A percentile compares a stretch with the other conserved stretches of the same genome.
Evolutionary conservation across 1,140 invertebrate genomes (phyloP).

Genomic region (Caerostris darwini): DNA sequence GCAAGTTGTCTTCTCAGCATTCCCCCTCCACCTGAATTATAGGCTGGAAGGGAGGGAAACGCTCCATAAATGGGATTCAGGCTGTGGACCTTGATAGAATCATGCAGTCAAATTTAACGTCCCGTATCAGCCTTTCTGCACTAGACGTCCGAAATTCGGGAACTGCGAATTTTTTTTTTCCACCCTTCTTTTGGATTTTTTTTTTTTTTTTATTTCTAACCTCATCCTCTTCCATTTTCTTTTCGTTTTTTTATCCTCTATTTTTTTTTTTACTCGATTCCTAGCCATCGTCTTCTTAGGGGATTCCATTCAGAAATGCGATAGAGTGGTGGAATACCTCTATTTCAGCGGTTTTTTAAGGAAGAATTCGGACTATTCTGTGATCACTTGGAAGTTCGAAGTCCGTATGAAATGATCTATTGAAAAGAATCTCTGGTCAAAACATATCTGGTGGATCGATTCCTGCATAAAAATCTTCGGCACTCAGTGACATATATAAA

Average conservation of each 20-base stretch:
- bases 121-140: conserved; percentile 35
- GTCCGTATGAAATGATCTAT: conserved; percentile 61
- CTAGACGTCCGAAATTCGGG: conserved; percentile 37
- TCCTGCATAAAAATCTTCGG: conserved; percentile 4
- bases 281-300: conserved; percentile 25
- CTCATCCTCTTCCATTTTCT: background rate
- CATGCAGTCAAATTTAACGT: conserved; percentile 69
- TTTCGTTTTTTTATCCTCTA: background rate
- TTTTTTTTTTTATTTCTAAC: conserved; percentile 1
- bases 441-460: conserved; percentile 32
- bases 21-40: background rate
- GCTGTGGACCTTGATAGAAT: conserved; percentile 53
- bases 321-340: conserved; percentile 41
- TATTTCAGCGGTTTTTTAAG: conserved; percentile 60
- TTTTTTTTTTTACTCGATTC: background rate
- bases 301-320: conserved; percentile 54
- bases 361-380: conserved; percentile 56
- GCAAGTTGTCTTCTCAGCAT: conserved; percentile 39
- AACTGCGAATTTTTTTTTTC: background rate
- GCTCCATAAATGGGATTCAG: conserved; percentile 59
- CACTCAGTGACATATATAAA: no score
- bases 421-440: conserved; percentile 51
- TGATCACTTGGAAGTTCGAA: conserved; percentile 50
- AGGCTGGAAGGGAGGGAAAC: background rate
- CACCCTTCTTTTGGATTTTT: background rate